Evolutionary conservation across 2,113 vertebrate species (phyloP).

Genomic region (Eclectus roratus): DNA sequence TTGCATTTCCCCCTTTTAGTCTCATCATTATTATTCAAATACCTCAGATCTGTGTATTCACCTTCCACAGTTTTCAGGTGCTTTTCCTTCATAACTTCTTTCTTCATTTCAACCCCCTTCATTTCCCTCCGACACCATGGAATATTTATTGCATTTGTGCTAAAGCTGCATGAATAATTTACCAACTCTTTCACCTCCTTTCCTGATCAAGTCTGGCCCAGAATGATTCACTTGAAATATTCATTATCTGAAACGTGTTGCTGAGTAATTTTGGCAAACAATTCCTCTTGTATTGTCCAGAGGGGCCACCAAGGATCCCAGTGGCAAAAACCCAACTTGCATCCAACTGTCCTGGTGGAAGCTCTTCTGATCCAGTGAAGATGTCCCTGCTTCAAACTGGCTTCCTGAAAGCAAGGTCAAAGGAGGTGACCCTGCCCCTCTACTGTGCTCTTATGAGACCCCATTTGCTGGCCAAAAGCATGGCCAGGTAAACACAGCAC

Average conservation of each 20-base stretch:
- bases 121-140: slow-evolving; percentile 1
- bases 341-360: background rate
- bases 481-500: background rate
- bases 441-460: background rate
- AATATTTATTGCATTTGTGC: slow-evolving; percentile 54
- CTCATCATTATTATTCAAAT: background rate
- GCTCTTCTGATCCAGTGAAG: background rate
- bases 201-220: background rate
- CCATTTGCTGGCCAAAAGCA: background rate
- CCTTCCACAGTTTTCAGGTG: slow-evolving; percentile 15
- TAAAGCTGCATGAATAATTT: slow-evolving; percentile 39
- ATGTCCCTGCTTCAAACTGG: background rate
- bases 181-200: slow-evolving; percentile 24
- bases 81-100: slow-evolving; percentile 37
- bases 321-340: background rate
- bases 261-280: slow-evolving; percentile 10
- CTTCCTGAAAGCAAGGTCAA: background rate
- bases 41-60: background rate
- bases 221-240: slow-evolving; percentile 47
- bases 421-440: background rate
- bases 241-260: background rate
- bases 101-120: slow-evolving; percentile 10
- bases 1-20: background rate
- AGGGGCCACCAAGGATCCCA: background rate
- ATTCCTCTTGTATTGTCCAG: background rate